Percentiles rank a stretch among this genome's conserved stretches.
phyloP scores from a whole-genome alignment of 2,797 vertebrate genomes.

The Loris lydekkerianus region DNA sequence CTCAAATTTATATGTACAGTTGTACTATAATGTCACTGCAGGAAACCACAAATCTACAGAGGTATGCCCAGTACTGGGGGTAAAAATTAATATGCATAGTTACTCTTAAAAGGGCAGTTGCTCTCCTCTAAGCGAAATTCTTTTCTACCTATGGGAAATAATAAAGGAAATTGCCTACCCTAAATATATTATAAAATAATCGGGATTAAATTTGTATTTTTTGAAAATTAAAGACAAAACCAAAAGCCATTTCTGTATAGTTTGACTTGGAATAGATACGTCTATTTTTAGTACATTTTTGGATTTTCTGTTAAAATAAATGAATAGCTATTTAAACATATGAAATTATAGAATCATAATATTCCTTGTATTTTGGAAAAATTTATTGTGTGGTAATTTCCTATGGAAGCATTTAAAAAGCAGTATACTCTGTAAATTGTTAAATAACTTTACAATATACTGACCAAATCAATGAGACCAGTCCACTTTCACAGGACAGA shows the following conservation, averaged over 20 bases:
- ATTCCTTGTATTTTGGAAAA: not conserved
- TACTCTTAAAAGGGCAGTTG: not conserved
- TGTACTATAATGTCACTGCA: conserved; percentile 13
- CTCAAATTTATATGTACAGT: not conserved
- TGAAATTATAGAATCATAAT: not conserved
- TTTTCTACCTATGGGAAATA: not conserved
- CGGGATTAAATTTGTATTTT: not conserved
- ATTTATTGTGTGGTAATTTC: not conserved
- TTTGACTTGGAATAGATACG: not conserved
- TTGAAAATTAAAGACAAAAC: not conserved
- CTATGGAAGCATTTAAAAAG: not conserved
- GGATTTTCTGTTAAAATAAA: not conserved
- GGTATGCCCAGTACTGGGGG: not conserved
- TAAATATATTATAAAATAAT: not conserved
- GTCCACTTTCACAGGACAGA: not conserved
- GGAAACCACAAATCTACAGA: not conserved
- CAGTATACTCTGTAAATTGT: not conserved
- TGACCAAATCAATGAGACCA: not conserved
- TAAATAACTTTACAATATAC: not conserved
- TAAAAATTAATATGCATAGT: not conserved
- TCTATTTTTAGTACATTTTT: not conserved
- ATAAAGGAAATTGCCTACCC: not conserved
- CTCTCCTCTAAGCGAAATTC: not conserved
- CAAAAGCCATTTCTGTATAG: not conserved
- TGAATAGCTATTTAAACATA: not conserved